Conservation (phyloP, 2,888 invertebrate species). For the Seira ritae region DNA sequence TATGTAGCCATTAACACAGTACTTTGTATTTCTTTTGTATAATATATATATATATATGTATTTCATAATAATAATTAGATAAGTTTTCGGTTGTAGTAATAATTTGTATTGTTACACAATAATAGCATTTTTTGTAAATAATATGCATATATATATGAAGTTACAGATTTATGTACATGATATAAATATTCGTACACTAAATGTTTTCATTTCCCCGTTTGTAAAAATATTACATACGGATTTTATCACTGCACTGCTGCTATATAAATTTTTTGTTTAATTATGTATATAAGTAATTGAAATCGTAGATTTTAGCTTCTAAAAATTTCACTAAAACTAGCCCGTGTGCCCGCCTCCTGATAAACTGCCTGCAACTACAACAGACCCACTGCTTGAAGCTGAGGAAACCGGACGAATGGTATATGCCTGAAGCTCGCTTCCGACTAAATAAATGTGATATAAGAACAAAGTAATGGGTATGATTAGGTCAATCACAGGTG, state of each 20-base stretch:
- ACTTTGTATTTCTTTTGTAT: slow-evolving; percentile 41
- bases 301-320: slow-evolving; percentile 3
- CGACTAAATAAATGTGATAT: slow-evolving; percentile 63
- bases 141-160: slow-evolving; percentile 42
- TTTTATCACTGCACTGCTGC: slow-evolving; percentile 60
- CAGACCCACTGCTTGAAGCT: slow-evolving; percentile 76
- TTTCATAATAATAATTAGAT: slow-evolving; percentile 40
- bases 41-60: slow-evolving; percentile 28
- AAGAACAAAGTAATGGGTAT: slow-evolving; percentile 58
- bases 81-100: slow-evolving; percentile 59
- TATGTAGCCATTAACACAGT: slow-evolving; percentile 21
- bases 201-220: slow-evolving; percentile 34
- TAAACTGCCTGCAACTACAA: slow-evolving; percentile 75
- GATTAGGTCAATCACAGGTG: slow-evolving; percentile 49
- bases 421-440: slow-evolving; percentile 77
- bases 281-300: not conserved
- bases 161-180: slow-evolving; percentile 67
- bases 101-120: slow-evolving; percentile 33
- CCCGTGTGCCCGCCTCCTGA: slow-evolving; percentile 66
- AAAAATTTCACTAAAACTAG: slow-evolving; percentile 72
- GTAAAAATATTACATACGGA: slow-evolving; percentile 60
- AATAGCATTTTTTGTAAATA: slow-evolving; percentile 45
- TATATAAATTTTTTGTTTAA: not conserved
- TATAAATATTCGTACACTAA: slow-evolving; percentile 60
- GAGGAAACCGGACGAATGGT: slow-evolving; percentile 76